A percentile compares a stretch with the other conserved stretches of the same genome.
Conservation (phyloP, 2,888 invertebrate species). For the Lithophane leautieri region DNA sequence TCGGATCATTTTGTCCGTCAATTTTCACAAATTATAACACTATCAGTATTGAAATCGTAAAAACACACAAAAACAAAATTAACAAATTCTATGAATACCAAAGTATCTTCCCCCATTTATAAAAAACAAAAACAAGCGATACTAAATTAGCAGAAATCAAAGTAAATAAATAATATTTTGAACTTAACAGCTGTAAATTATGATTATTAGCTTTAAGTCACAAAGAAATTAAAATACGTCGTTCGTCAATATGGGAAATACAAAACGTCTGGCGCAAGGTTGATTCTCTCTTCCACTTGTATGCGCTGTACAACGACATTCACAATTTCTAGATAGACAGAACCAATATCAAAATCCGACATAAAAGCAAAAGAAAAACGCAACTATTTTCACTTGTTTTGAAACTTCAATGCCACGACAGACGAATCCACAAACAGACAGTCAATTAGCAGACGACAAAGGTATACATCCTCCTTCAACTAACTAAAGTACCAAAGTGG, state of each 20-base stretch:
- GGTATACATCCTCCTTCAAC: not conserved
- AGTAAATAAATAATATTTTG: conserved; percentile 20
- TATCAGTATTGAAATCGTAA: not conserved
- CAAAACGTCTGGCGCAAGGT: not conserved
- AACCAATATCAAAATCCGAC: too few relatives aligned
- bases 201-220: not conserved
- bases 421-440: not conserved
- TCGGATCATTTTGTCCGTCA: conserved; percentile 9
- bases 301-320: not conserved
- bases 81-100: not conserved
- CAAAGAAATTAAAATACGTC: not conserved
- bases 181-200: not conserved
- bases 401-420: too few relatives aligned
- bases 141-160: not conserved
- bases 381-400: conserved; percentile 4
- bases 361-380: conserved; percentile 1
- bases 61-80: not conserved
- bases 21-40: not conserved
- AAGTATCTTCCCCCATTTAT: conserved; percentile 3
- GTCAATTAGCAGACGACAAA: not conserved
- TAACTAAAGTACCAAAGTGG: not conserved
- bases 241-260: not conserved
- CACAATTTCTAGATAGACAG: not conserved
- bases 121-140: conserved; percentile 46
- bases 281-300: not conserved